phyloP scores from a whole-genome alignment of 2,797 vertebrate genomes.

The Pantherophis alleghaniensis region DNA sequence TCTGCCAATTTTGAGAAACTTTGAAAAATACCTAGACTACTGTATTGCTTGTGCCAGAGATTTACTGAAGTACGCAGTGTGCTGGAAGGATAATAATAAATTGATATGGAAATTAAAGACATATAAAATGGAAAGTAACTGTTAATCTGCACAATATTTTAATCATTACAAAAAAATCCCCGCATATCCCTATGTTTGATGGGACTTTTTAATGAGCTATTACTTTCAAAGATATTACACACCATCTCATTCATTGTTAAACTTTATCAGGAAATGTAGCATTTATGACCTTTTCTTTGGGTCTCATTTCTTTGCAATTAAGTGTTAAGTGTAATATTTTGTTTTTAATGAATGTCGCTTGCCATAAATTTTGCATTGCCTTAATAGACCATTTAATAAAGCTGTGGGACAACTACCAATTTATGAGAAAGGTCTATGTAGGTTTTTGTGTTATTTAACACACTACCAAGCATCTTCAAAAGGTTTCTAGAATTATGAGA shows the following conservation, averaged over 20 bases:
- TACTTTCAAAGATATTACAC: constrained; percentile 10
- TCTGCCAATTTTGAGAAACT: neutral
- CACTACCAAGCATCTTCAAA: neutral
- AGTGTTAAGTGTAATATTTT: constrained; percentile 20
- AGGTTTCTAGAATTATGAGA: neutral
- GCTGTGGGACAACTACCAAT: neutral
- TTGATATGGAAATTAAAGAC: neutral
- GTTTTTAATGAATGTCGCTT: constrained; percentile 13
- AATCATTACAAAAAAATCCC: neutral
- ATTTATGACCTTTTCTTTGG: neutral
- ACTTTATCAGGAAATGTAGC: constrained; percentile 11
- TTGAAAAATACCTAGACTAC: neutral
- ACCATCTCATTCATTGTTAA: constrained; percentile 2
- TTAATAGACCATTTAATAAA: constrained; percentile 10
- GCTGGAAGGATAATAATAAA: neutral
- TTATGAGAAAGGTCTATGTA: neutral
- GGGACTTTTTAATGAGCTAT: neutral
- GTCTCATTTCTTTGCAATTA: neutral
- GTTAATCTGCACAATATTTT: neutral
- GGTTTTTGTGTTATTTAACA: neutral
- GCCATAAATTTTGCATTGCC: neutral
- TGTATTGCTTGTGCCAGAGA: neutral
- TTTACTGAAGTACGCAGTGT: neutral
- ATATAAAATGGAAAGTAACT: neutral
- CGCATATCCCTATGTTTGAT: neutral